Evolutionary conservation across 2,113 vertebrate genomes (phyloP), one percentile per base, ranked within the genome.

Genomic region (Xenopus tropicalis): DNA sequence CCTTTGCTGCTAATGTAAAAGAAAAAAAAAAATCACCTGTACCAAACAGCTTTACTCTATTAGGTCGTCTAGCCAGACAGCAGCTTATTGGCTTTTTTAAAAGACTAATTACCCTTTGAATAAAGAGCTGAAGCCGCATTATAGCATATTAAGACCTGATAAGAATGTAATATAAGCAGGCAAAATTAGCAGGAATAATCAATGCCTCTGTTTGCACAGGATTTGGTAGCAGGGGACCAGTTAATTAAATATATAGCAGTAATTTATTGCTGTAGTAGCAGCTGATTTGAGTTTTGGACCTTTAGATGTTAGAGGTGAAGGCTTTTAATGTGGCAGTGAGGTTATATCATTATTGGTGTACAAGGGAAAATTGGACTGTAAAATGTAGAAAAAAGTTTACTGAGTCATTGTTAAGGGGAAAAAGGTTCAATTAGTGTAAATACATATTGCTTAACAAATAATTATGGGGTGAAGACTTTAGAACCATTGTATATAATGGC

Each of bases 61-160:
- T 67, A 59, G 19, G 23, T 46, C 29, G 63, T 74, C 72, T 67
- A 67, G 72, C 23, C 43, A 74, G n/a, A 48, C 56, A 52, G 37
- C 42, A 68, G 66, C 59, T 68, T 61, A 74, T 74, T 74, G 72
- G 22, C 64, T 42, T 74, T 67, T 37, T 74, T 74, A 52, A 59
- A 46, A 56, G 29, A 23, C 62, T 72, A 66, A 74, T 74, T 74
- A 61, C 20, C 17, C 43, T 5, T 7, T 29, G 42, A 67, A 43
- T 59, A 59, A 66, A 65, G 66, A 74, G 37, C 72, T 67, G 42
- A 66, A 59, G 19, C 20, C 61, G 54, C 63, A 67, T 65, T 66
- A 66, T 48, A 59, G 66, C 63, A 21, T 23, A 66, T 61, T 74
- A 67, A 74, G 19, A 59, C 42, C 43, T 59, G 23, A n/a, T 66